Evolutionary conservation across 2,797 vertebrate species (phyloP), one percentile per base, ranked within the genome.

Genomic region (Lepidocolaptes lacrymiger): DNA sequence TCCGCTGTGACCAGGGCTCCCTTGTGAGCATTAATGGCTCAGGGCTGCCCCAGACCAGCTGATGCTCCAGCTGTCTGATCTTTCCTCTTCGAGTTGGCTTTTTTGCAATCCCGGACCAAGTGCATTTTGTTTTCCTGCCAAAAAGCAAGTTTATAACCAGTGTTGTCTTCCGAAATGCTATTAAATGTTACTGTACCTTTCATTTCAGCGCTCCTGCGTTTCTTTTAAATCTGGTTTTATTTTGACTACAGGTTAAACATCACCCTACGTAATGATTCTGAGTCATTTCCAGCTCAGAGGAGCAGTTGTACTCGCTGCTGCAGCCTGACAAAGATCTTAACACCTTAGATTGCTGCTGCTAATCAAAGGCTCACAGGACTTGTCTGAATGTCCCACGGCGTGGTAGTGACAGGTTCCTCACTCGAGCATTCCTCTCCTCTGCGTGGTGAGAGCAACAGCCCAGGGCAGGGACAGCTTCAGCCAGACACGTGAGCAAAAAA

Each of bases 131-230:
- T 97, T 95, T 90, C 89, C 95, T 96, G 95, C 96, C 97, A 95
- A 97, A 97, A 97, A 97, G 91, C 85, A n/a, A 95, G 80, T 97
- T 93, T 97, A 91, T 96, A 93, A 97, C 87, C 67, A 30, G 64
- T 92, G 85, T 93, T 94, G 93, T 97, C 92, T 95, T 95, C 88
- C 3, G 34, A 97, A 96, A 97, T 96, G 97, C 96, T 93, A 98
- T 98, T 98, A 98, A 98, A 98, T 90, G 95, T 96, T 96, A 97
- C 93, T 95, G 91, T 93, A 97, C 94, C 95, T 96, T 94, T 94
- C 78, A 37, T 7, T 0, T 21, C 0, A 0, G 44, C 75, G 72
- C 88, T 89, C 0, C 36, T 88, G 86, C 37, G 1, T 91, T 92
- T 88, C 68, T 87, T 92, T 94, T 34, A 82, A 94, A 93, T 27